phyloP scores from a whole-genome alignment of 2,797 vertebrate species.

The Synanceia verrucosa region DNA sequence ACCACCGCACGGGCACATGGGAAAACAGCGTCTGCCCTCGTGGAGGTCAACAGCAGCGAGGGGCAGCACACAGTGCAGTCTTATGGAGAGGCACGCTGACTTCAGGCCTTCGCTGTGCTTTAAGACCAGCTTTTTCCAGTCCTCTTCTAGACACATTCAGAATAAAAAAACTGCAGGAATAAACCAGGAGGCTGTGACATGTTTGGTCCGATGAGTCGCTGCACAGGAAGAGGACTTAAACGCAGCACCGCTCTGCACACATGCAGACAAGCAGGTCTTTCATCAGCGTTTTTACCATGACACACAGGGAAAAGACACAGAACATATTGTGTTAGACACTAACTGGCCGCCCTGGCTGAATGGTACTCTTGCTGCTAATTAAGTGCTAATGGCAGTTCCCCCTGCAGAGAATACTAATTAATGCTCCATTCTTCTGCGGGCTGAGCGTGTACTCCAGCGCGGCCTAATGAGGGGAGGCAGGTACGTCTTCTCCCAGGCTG shows the following conservation, averaged over 20 bases:
- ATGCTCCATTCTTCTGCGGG: slow-evolving; percentile 79
- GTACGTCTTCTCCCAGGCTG: slow-evolving; percentile 81
- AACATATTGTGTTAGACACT: slow-evolving; percentile 76
- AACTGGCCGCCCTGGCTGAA: slow-evolving; percentile 73
- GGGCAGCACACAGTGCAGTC: slow-evolving; percentile 23
- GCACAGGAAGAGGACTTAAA: neutral
- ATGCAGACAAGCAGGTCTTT: slow-evolving; percentile 56
- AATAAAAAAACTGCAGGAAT: neutral
- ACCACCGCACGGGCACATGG: slow-evolving; percentile 29
- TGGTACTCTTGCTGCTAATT: slow-evolving; percentile 84
- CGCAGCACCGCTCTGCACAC: slow-evolving; percentile 17
- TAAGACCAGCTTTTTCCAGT: neutral
- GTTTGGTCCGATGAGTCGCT: neutral
- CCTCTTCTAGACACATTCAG: neutral
- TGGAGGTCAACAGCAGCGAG: slow-evolving; percentile 48
- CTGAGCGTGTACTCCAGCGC: slow-evolving; percentile 78
- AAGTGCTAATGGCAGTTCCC: slow-evolving; percentile 86
- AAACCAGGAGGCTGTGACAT: neutral
- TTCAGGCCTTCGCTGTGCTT: neutral
- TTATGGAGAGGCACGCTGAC: slow-evolving; percentile 7
- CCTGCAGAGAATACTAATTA: slow-evolving; percentile 88
- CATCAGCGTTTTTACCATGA: slow-evolving; percentile 52
- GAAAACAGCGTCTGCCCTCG: slow-evolving; percentile 42
- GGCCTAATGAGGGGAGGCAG: slow-evolving; percentile 85
- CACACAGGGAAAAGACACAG: slow-evolving; percentile 66